Conservation (phyloP, 2,888 invertebrate genomes). For the Agrenia bidenticulata region DNA sequence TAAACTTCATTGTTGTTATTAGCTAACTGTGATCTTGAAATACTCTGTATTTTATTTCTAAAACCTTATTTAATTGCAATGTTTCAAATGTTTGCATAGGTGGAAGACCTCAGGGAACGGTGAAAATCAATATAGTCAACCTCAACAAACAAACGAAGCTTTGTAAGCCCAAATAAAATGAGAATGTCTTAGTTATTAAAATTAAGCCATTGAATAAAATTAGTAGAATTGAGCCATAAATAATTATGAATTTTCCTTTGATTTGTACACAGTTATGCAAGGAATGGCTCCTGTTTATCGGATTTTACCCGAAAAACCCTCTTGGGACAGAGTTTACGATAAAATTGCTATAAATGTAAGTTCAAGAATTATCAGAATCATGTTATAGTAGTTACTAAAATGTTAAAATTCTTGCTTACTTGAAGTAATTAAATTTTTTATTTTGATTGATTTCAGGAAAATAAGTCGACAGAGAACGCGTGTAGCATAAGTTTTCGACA, state of each 20-base stretch:
- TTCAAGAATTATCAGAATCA: no score
- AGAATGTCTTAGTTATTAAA: background rate
- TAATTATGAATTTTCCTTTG: background rate
- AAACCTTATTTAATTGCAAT: no score
- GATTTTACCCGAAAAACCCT: constrained; percentile 71
- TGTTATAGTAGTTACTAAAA: no score
- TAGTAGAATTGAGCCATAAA: background rate
- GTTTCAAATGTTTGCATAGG: constrained; percentile 39
- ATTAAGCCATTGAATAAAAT: background rate
- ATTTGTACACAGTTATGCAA: constrained; percentile 65
- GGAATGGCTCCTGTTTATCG: constrained; percentile 83
- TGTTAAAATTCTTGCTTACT: background rate
- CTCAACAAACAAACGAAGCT: constrained; percentile 86
- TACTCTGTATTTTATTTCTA: no score
- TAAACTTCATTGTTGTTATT: no score
- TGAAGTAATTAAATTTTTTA: constrained; percentile 6
- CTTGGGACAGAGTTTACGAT: constrained; percentile 69
- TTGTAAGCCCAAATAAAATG: constrained; percentile 56
- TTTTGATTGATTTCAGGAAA: constrained; percentile 59
- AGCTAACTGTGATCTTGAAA: no score
- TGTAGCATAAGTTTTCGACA: constrained; percentile 75
- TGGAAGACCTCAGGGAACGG: constrained; percentile 56
- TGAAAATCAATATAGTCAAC: constrained; percentile 82
- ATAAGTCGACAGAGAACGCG: constrained; percentile 64
- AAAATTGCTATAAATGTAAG: constrained; percentile 46